Percentiles rank a stretch among this genome's conserved stretches.
Evolutionary conservation across 2,888 invertebrate genomes (phyloP).

Genomic region (Boloria euphrosyne): DNA sequence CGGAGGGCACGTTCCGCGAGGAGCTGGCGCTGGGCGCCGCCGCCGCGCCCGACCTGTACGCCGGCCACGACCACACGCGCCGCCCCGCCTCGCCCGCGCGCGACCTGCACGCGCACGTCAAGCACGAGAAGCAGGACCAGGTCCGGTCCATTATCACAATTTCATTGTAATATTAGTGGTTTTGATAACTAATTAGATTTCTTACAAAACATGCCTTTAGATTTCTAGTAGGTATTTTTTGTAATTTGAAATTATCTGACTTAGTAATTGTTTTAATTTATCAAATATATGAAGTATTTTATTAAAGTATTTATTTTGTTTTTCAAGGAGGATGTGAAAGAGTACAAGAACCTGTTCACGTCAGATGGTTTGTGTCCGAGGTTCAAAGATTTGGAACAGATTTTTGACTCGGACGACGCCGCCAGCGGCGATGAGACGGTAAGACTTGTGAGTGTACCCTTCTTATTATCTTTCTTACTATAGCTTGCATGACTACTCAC

Average conservation of each 20-base stretch:
- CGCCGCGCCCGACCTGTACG: conserved; percentile 80
- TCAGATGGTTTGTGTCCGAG: conserved; percentile 95
- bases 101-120: conserved; percentile 63
- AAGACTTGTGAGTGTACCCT: conserved; percentile 81
- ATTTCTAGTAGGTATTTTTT: no score
- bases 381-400: conserved; percentile 94
- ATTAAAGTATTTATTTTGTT: background rate
- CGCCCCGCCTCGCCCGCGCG: conserved; percentile 64
- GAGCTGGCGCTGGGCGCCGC: conserved; percentile 61
- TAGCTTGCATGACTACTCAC: conserved; percentile 38
- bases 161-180: no score
- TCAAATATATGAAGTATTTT: no score
- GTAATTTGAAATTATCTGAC: no score
- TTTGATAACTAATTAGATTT: no score
- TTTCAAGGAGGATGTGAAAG: conserved; percentile 75
- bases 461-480: conserved; percentile 43
- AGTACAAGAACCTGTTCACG: conserved; percentile 89
- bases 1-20: conserved; percentile 66
- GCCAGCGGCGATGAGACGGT: conserved; percentile 94
- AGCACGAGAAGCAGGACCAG: conserved; percentile 82
- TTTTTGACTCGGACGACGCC: conserved; percentile 95
- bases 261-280: no score
- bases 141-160: conserved; percentile 42
- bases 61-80: conserved; percentile 82
- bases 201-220: no score